A percentile compares a stretch with the other conserved stretches of the same genome.
Evolutionary conservation across 2,888 invertebrate species (phyloP).

Genomic region (Boloria euphrosyne): DNA sequence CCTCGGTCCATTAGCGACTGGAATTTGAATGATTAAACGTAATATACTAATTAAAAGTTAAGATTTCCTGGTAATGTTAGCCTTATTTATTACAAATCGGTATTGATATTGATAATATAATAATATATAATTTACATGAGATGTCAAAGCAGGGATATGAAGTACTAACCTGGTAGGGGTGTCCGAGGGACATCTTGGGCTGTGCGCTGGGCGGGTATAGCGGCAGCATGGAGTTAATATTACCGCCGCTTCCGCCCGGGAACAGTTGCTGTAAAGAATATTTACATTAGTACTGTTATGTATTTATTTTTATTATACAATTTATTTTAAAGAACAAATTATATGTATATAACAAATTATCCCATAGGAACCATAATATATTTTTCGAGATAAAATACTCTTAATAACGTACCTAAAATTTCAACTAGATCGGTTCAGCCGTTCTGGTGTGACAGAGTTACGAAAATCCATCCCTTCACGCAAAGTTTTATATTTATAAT

Average conservation of each 20-base stretch:
- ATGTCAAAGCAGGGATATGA: background rate
- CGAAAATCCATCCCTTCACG: no score
- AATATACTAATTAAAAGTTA: no score
- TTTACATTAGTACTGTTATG: background rate
- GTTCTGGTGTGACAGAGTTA: no score
- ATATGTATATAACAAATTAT: background rate
- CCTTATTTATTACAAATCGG: background rate
- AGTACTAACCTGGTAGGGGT: constrained; percentile 67
- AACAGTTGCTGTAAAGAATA: constrained; percentile 53
- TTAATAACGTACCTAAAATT: no score
- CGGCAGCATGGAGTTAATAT: constrained; percentile 72
- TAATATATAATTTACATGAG: no score
- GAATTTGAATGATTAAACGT: background rate
- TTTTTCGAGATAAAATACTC: no score
- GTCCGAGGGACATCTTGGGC: constrained; percentile 73
- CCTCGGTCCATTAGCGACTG: constrained; percentile 74
- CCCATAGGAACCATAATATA: no score
- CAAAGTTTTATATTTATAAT: no score
- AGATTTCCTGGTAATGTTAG: no score
- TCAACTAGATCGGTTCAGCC: no score
- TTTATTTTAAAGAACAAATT: background rate
- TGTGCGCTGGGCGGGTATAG: constrained; percentile 74
- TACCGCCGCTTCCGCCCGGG: constrained; percentile 59
- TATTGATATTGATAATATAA: background rate
- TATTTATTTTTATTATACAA: background rate